phyloP scores from a whole-genome alignment of 1,140 invertebrate genomes.

The Chlorops oryzae region DNA sequence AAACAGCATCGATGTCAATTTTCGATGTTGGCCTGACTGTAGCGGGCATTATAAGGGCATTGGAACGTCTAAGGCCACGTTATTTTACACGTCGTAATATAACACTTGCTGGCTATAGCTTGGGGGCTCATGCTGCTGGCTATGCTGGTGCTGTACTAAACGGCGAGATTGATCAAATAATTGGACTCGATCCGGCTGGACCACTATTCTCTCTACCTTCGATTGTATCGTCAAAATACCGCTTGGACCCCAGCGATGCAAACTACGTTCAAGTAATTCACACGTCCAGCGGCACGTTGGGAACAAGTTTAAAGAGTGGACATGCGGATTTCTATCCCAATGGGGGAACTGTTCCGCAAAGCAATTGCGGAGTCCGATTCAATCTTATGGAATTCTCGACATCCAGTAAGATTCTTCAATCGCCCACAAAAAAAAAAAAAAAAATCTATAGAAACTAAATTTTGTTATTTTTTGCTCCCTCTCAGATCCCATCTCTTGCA shows the following conservation, averaged over 20 bases:
- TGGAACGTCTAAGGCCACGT: constrained; percentile 48
- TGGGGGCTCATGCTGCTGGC: constrained; percentile 84
- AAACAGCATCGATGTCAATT: constrained; percentile 39
- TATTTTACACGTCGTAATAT: constrained; percentile 51
- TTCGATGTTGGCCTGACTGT: constrained; percentile 57
- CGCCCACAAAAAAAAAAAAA: neutral
- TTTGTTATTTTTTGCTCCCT: neutral
- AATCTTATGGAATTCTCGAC: neutral
- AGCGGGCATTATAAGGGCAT: constrained; percentile 55
- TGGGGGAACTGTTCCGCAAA: constrained; percentile 67
- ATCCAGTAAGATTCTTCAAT: neutral
- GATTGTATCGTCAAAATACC: constrained; percentile 57
- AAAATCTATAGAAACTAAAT: neutral
- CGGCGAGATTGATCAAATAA: constrained; percentile 47
- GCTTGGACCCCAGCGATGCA: constrained; percentile 68
- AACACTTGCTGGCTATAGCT: constrained; percentile 73
- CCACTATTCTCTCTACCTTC: constrained; percentile 63
- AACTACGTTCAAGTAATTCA: constrained; percentile 87
- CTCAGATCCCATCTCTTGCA: constrained; percentile 59
- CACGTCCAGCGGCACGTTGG: constrained; percentile 73
- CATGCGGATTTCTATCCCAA: constrained; percentile 88
- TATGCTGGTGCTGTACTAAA: constrained; percentile 62
- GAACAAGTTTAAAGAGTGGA: constrained; percentile 64
- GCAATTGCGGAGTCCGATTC: constrained; percentile 61
- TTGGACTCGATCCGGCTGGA: constrained; percentile 74